Conservation (phyloP, 1,140 invertebrate genomes). For the Drosophila lini region DNA sequence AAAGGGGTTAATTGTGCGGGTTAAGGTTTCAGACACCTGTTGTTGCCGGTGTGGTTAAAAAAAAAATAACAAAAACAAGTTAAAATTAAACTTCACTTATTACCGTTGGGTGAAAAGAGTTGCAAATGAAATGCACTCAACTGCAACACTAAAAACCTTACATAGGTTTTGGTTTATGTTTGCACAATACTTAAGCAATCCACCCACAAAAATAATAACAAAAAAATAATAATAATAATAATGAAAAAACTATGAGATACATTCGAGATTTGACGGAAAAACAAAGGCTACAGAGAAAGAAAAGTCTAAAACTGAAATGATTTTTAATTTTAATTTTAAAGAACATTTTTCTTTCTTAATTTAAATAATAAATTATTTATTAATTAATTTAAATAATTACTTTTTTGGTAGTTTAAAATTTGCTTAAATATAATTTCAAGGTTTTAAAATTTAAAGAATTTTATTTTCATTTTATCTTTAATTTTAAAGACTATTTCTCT, state of each 20-base stretch:
- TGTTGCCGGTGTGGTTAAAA: constrained; percentile 24
- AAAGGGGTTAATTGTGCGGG: constrained; percentile 20
- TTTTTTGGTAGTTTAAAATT: no score
- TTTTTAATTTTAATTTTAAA: neutral
- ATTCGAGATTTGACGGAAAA: constrained; percentile 14
- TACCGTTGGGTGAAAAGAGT: constrained; percentile 12
- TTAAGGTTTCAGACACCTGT: constrained; percentile 25
- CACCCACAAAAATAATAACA: constrained; percentile 13
- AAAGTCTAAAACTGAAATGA: neutral
- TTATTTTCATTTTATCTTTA: no score
- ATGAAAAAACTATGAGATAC: constrained; percentile 17
- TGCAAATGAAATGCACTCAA: constrained; percentile 58
- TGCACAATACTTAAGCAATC: constrained; percentile 15
- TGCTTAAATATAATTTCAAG: no score
- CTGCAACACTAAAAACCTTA: constrained; percentile 42
- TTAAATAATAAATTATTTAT: no score
- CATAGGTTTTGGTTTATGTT: constrained; percentile 7
- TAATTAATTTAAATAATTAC: no score
- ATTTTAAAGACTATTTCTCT: no score
- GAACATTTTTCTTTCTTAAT: no score
- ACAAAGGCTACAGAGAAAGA: constrained; percentile 1
- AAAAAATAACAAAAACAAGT: constrained; percentile 2
- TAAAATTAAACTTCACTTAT: constrained; percentile 9
- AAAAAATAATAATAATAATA: neutral
- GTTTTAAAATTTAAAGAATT: no score